Base-by-base conservation (phyloP, 2,797 vertebrate genomes). In the Alca torda region DNA sequence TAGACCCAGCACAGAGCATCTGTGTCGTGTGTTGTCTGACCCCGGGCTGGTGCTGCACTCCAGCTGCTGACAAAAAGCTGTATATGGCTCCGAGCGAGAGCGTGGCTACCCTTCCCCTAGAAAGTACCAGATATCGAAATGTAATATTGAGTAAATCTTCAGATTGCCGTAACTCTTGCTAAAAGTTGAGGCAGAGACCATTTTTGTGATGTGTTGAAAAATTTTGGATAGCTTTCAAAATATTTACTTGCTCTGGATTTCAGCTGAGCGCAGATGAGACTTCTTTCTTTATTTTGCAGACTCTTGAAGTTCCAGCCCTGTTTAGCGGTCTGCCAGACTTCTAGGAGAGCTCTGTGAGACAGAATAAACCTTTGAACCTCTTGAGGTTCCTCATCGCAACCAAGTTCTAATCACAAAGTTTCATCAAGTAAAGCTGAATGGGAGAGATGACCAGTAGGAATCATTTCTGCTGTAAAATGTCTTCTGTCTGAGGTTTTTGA, bases 141-240 rank as follows among this genome's bases (percentile, higher is more conserved):
- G 37, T 1, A 7, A 39, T 16, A 24, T 95, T 92, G 95, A 93
- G 94, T 77, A 95, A 96, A 89, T 35, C 86, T 70, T 70, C 19
- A 19, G 37, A 89, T 89, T 94, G 93, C 84, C 43, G 88, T 77
- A 95, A 95, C 64, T 87, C 81, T 7, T 64, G 80, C 86, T 87
- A 3, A 63, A 93, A 94, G 87, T 20, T 50, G 59, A 72, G 72
- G 81, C 93, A 54, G 5, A 19, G 65, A 67, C 78, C 18, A 3
- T 68, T 93, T 95, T 60, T 83, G 81, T 92, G 46, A 43, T 4
- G 60, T 5, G 11, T 30, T 45, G 68, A 80, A 95, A 69, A 73
- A 50, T 24, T 75, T 33, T 78, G 78, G 78, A 46, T 26, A 31
- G 73, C 65, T 85, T 89, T 89, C 95, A 69, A 85, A 87, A 78